phyloP scores from a whole-genome alignment of 1,140 invertebrate genomes.

The Onthophagus taurus region DNA sequence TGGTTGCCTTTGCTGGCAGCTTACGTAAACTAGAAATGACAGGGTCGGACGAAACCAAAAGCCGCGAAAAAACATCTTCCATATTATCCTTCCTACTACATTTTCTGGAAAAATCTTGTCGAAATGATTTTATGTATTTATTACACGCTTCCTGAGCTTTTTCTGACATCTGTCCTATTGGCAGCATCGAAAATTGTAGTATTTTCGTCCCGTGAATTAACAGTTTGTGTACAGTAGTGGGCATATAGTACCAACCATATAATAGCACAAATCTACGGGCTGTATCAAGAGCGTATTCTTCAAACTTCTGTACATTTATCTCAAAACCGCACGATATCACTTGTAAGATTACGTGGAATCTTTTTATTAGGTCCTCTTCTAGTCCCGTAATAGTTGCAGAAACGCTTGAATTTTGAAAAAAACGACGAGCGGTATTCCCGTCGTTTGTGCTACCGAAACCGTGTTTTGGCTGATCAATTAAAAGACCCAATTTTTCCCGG shows the following conservation, averaged over 20 bases:
- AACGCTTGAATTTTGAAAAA: no score
- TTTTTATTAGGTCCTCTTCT: no score
- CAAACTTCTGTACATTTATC: neutral
- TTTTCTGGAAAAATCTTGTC: constrained; percentile 2
- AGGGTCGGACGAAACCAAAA: no score
- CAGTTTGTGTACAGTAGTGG: neutral
- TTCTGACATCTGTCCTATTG: constrained; percentile 3
- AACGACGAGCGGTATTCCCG: no score
- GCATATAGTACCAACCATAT: neutral
- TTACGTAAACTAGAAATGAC: neutral
- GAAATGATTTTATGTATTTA: constrained; percentile 7
- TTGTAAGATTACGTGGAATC: no score
- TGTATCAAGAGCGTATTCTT: neutral
- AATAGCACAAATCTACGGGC: neutral
- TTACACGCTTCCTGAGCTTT: constrained; percentile 2
- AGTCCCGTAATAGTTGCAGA: no score
- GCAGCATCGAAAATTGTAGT: neutral
- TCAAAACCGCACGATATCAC: no score
- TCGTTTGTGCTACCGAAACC: no score
- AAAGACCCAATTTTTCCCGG: no score
- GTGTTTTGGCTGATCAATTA: no score
- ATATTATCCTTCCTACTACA: no score
- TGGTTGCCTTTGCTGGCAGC: neutral
- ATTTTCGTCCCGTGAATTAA: neutral
- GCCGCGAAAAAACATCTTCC: no score